These are phyloP conservation scores for Butorides virescens DNA, from an alignment of 2,113 vertebrate species.

Conservation along the genomic window DNA sequence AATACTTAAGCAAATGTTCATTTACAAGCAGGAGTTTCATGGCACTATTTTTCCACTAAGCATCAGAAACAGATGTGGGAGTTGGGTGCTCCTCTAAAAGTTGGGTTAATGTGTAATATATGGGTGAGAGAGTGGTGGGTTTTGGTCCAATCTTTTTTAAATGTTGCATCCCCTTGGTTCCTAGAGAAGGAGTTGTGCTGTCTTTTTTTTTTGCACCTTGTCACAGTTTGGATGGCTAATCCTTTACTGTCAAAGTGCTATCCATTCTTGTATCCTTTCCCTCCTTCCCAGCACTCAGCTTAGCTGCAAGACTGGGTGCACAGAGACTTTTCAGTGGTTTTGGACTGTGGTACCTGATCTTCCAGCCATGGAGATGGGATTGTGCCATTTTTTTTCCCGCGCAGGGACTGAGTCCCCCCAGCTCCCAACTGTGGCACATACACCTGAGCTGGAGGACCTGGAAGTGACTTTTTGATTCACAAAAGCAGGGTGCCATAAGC, in stretches of 20 bases:
- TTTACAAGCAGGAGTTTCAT: neutral
- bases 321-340: neutral
- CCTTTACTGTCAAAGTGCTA: neutral
- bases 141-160: neutral
- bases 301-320: neutral
- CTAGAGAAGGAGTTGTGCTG: neutral
- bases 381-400: neutral
- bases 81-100: neutral
- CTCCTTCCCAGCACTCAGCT: neutral
- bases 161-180: neutral
- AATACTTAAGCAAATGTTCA: neutral
- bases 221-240: neutral
- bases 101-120: neutral
- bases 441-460: neutral
- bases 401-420: fast-evolving
- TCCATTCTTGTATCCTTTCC: neutral
- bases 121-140: neutral
- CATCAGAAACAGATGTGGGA: neutral
- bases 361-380: neutral
- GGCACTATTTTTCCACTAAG: neutral
- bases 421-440: neutral
- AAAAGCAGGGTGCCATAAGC: neutral
- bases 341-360: neutral
- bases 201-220: neutral
- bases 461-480: neutral